phyloP scores from a whole-genome alignment of 2,888 invertebrate genomes.

The Agriotes lineatus region DNA sequence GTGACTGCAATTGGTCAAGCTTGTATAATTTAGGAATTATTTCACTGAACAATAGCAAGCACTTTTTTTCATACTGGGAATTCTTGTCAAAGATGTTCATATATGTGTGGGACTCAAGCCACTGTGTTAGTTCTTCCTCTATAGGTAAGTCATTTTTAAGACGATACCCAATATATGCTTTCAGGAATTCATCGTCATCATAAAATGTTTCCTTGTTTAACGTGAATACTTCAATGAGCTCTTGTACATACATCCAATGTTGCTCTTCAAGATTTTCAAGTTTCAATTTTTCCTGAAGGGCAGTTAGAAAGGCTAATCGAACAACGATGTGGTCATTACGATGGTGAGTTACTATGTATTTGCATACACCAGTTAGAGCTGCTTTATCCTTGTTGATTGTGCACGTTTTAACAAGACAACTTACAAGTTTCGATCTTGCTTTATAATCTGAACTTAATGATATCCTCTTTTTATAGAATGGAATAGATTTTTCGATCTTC shows the following conservation, averaged over 20 bases:
- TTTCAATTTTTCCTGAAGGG: background rate
- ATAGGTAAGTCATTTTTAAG: conserved; percentile 19
- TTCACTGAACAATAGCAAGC: conserved; percentile 18
- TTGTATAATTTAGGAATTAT: background rate
- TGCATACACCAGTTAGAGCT: conserved; percentile 9
- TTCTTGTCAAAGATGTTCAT: conserved; percentile 1
- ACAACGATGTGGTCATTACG: conserved; percentile 19
- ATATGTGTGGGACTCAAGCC: background rate
- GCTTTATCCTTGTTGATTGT: conserved; percentile 18
- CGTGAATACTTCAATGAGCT: conserved; percentile 15
- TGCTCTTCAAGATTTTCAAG: conserved; percentile 8
- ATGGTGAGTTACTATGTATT: conserved; percentile 16
- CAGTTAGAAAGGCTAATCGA: background rate
- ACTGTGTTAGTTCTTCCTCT: conserved; percentile 14
- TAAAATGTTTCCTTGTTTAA: conserved; percentile 20
- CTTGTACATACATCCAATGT: conserved; percentile 22
- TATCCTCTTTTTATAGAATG: conserved; percentile 17
- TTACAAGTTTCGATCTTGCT: conserved; percentile 13
- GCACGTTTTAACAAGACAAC: conserved; percentile 28
- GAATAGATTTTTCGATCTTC: conserved; percentile 22
- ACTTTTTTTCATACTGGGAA: conserved; percentile 17
- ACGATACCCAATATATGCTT: conserved; percentile 16
- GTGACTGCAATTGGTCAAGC: background rate
- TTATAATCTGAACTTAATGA: background rate
- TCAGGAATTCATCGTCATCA: background rate